Evolutionary conservation across 2,888 invertebrate species (phyloP).

Genomic region (Drosophila lutescens): DNA sequence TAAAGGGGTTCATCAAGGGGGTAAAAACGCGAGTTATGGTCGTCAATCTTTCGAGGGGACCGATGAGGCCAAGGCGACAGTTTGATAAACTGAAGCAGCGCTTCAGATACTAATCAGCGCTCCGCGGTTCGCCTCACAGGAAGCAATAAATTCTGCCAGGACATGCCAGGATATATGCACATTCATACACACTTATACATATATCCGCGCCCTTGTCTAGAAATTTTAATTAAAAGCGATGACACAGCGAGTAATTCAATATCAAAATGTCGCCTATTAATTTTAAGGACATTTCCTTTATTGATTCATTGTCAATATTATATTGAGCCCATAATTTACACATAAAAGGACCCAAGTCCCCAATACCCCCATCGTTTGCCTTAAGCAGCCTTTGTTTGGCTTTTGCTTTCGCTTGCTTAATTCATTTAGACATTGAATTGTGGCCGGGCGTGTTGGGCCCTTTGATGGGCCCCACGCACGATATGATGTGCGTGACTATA

Average conservation of each 20-base stretch:
- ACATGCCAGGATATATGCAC: conserved; percentile 50
- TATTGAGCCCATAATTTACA: conserved; percentile 79
- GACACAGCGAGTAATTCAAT: conserved; percentile 83
- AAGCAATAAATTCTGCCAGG: conserved; percentile 72
- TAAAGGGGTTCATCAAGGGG: background rate
- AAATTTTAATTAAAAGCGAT: conserved; percentile 83
- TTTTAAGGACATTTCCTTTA: conserved; percentile 81
- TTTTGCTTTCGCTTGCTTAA: conserved; percentile 35
- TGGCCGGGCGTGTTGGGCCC: conserved; percentile 24
- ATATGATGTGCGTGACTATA: conserved; percentile 61
- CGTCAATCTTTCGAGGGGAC: conserved; percentile 65
- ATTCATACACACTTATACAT: background rate
- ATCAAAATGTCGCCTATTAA: conserved; percentile 82
- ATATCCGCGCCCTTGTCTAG: conserved; percentile 66
- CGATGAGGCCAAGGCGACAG: conserved; percentile 59
- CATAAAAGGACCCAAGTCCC: conserved; percentile 64
- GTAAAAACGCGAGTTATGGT: conserved; percentile 48
- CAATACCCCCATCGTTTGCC: background rate
- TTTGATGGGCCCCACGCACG: conserved; percentile 42
- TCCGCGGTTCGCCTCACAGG: conserved; percentile 67
- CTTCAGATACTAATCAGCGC: conserved; percentile 74
- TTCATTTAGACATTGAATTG: conserved; percentile 53
- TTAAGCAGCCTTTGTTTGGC: conserved; percentile 37
- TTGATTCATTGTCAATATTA: conserved; percentile 81
- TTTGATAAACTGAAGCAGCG: conserved; percentile 73